A percentile compares a stretch with the other conserved stretches of the same genome.
phyloP scores from a whole-genome alignment of 2,888 invertebrate genomes.

The Melanostoma scalare region DNA sequence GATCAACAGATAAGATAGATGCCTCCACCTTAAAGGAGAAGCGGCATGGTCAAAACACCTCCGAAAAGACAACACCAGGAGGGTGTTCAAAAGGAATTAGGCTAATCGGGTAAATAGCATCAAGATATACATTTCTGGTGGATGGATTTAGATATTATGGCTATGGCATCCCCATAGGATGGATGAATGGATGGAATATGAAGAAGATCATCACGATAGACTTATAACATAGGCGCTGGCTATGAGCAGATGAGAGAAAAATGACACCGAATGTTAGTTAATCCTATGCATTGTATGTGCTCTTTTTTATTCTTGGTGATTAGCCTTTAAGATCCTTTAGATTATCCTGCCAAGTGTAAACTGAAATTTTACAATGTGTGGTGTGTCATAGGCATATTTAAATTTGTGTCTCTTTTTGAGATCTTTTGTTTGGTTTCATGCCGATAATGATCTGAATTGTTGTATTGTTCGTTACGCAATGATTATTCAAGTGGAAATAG shows the following conservation, averaged over 20 bases:
- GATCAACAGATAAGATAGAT: conserved; percentile 68
- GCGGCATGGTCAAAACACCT: conserved; percentile 67
- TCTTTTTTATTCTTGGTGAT: conserved; percentile 59
- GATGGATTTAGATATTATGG: conserved; percentile 28
- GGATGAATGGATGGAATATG: conserved; percentile 38
- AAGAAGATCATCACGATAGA: conserved; percentile 69
- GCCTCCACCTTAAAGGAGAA: conserved; percentile 19
- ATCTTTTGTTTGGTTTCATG: conserved; percentile 48
- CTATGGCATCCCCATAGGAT: too few species aligned
- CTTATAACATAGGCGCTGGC: conserved; percentile 57
- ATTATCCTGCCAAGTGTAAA: conserved; percentile 65
- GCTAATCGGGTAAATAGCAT: conserved; percentile 70
- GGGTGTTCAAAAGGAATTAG: conserved; percentile 68
- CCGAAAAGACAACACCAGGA: conserved; percentile 41
- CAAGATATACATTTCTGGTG: conserved; percentile 35
- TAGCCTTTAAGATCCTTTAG: conserved; percentile 65
- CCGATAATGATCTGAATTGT: conserved; percentile 32
- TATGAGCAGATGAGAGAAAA: conserved; percentile 74
- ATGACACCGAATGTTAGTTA: conserved; percentile 77
- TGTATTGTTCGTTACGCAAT: conserved; percentile 55
- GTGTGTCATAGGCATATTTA: conserved; percentile 45
- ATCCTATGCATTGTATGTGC: conserved; percentile 73
- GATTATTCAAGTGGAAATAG: conserved; percentile 22
- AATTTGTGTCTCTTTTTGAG: conserved; percentile 44
- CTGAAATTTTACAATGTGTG: conserved; percentile 8